phyloP scores from a whole-genome alignment of 1,140 invertebrate species.

The Cheumatopsyche charites region DNA sequence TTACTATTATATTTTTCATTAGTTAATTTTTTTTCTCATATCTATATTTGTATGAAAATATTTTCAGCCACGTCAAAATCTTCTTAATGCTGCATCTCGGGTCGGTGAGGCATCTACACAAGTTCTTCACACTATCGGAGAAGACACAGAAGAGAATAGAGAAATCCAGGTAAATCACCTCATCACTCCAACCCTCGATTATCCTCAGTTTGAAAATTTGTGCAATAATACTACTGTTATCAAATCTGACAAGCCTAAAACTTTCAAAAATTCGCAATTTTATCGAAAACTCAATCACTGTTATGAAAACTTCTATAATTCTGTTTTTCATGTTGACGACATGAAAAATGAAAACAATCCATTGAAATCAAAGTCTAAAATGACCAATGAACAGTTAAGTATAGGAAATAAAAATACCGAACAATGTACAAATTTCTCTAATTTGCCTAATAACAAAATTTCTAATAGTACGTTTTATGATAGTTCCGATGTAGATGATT shows the following conservation, averaged over 20 bases:
- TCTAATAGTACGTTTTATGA: conserved; percentile 30
- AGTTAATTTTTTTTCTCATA: conserved; percentile 13
- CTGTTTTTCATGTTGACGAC: conserved; percentile 52
- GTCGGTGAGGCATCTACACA: conserved; percentile 96
- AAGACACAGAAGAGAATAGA: conserved; percentile 80
- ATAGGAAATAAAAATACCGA: background rate
- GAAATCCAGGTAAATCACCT: conserved; percentile 67
- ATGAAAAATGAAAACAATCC: background rate
- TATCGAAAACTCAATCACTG: conserved; percentile 59
- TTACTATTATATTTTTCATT: conserved; percentile 15
- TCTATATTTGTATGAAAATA: conserved; percentile 31
- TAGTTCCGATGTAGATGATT: background rate
- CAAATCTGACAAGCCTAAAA: conserved; percentile 6
- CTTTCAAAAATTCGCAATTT: conserved; percentile 53
- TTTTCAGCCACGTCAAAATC: conserved; percentile 81
- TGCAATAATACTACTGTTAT: background rate
- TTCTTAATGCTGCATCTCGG: conserved; percentile 91
- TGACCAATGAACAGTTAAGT: conserved; percentile 3
- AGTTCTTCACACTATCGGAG: conserved; percentile 93
- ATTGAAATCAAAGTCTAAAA: conserved; percentile 7
- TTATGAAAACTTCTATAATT: conserved; percentile 60
- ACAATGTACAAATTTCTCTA: background rate
- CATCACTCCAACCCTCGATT: conserved; percentile 11
- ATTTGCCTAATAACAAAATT: background rate
- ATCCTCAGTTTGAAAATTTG: conserved; percentile 35